phyloP scores from a whole-genome alignment of 2,797 vertebrate species.

The Galago senegalensis region DNA sequence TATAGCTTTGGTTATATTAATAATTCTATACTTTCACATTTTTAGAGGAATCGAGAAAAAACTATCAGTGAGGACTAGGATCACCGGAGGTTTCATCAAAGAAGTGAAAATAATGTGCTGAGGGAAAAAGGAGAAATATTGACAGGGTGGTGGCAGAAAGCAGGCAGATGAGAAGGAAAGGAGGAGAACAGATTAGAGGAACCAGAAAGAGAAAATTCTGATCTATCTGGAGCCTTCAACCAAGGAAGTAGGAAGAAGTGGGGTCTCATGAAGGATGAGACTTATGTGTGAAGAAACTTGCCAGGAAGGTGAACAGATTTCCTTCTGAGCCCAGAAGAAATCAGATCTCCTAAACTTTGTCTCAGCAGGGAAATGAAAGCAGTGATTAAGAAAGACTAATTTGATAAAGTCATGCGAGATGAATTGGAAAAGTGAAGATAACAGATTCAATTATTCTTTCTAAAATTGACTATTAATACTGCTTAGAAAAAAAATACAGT shows the following conservation, averaged over 20 bases:
- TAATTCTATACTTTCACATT: not conserved
- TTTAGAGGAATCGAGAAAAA: not conserved
- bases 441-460: slow-evolving; percentile 55
- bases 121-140: not conserved
- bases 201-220: not conserved
- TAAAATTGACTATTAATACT: slow-evolving; percentile 50
- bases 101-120: not conserved
- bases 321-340: not conserved
- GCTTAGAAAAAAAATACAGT: not conserved
- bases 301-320: not conserved
- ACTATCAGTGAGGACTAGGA: not conserved
- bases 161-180: not conserved
- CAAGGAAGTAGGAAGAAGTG: not conserved
- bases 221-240: not conserved
- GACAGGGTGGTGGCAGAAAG: not conserved
- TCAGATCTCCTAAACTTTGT: not conserved
- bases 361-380: slow-evolving; percentile 7
- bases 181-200: not conserved
- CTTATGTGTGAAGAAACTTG: not conserved
- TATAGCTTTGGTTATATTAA: not conserved
- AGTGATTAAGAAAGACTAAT: slow-evolving; percentile 57
- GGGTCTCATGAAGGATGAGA: not conserved
- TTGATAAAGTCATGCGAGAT: slow-evolving; percentile 29
- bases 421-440: slow-evolving; percentile 53
- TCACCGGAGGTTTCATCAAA: not conserved